phyloP scores from a whole-genome alignment of 1,140 invertebrate species.

The Panagrolaimus sp. region DNA sequence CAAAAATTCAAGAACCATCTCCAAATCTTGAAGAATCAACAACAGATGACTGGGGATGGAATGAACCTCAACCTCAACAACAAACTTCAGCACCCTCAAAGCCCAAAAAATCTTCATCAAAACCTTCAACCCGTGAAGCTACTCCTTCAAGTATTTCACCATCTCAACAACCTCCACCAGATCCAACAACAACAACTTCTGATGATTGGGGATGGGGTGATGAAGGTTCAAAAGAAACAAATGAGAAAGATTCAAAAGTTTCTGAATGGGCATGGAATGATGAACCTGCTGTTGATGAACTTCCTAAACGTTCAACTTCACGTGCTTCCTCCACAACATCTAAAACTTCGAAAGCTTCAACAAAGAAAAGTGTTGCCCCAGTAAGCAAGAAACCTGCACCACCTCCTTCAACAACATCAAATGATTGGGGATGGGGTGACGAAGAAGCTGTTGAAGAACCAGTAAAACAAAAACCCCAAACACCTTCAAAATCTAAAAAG shows the following conservation, averaged over 20 bases:
- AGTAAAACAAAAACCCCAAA: neutral
- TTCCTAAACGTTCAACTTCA: too few species aligned
- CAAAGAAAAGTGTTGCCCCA: too few species aligned
- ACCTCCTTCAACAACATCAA: too few species aligned
- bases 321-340: too few species aligned
- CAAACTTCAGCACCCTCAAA: neutral
- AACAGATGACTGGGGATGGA: neutral
- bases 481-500: neutral
- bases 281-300: too few species aligned
- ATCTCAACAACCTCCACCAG: neutral
- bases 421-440: conserved; percentile 7
- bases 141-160: neutral
- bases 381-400: too few species aligned
- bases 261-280: too few species aligned
- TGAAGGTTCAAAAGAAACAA: too few species aligned
- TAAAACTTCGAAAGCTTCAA: too few species aligned
- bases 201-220: neutral
- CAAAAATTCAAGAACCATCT: neutral
- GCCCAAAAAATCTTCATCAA: neutral
- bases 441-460: neutral
- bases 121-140: neutral
- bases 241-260: too few species aligned
- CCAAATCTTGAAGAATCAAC: neutral
- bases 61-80: too few species aligned
- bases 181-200: neutral